Evolutionary conservation across 2,888 invertebrate genomes (phyloP).

Genomic region (Cistogaster globosa): DNA sequence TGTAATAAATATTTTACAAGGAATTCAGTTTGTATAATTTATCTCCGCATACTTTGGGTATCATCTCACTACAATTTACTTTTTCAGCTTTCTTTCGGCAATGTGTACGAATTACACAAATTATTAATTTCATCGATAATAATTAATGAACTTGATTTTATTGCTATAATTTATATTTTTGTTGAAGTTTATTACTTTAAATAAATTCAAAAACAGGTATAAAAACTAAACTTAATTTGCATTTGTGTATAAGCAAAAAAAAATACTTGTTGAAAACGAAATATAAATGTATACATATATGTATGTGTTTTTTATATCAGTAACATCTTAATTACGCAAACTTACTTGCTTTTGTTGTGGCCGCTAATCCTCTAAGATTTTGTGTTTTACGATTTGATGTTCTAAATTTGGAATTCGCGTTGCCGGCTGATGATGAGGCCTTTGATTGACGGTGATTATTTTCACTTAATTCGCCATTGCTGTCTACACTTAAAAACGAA

Average conservation of each 20-base stretch:
- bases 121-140: too few relatives aligned
- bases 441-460: slow-evolving; percentile 76
- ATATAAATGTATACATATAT: too few relatives aligned
- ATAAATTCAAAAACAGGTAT: background rate
- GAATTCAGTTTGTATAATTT: too few relatives aligned
- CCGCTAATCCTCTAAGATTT: slow-evolving; percentile 59
- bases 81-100: too few relatives aligned
- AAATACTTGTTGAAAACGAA: slow-evolving; percentile 57
- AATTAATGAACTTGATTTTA: too few relatives aligned
- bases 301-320: background rate
- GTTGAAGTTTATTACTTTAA: background rate
- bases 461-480: slow-evolving; percentile 79
- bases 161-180: background rate
- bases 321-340: slow-evolving; percentile 71
- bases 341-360: slow-evolving; percentile 79
- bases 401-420: slow-evolving; percentile 49
- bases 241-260: background rate
- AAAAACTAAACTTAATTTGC: background rate
- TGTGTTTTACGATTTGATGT: slow-evolving; percentile 66
- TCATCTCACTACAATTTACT: too few relatives aligned
- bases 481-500: slow-evolving; percentile 79
- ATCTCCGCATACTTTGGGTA: too few relatives aligned
- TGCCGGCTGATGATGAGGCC: slow-evolving; percentile 34
- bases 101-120: too few relatives aligned
- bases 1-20: too few relatives aligned